These are phyloP conservation scores for Crotophaga sulcirostris DNA, from an alignment of 2,113 vertebrate genomes.

Conservation along the genomic window DNA sequence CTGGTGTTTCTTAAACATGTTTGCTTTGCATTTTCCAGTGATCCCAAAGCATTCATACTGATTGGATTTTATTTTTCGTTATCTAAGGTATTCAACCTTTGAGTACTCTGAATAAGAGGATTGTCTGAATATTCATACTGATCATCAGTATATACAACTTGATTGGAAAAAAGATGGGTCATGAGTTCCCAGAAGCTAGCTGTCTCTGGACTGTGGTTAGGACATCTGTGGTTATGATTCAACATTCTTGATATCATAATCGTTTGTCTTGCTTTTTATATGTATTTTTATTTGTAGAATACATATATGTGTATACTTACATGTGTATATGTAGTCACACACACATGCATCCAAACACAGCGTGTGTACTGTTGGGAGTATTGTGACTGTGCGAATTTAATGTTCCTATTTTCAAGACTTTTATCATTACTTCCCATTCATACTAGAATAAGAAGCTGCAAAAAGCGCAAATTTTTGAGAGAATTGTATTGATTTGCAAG, in stretches of 20 bases:
- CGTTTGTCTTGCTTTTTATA: not conserved
- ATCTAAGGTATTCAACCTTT: not conserved
- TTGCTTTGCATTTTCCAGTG: slow-evolving; percentile 1
- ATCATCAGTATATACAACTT: not conserved
- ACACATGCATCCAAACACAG: not conserved
- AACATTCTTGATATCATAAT: not conserved
- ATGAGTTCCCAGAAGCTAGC: not conserved
- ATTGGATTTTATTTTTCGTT: not conserved
- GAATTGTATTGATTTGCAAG: not conserved
- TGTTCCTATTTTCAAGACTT: not conserved
- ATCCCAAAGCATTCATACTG: not conserved
- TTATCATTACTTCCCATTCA: not conserved
- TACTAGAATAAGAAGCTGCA: not conserved
- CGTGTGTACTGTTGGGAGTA: not conserved
- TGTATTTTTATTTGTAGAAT: slow-evolving; percentile 8
- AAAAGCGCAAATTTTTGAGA: not conserved
- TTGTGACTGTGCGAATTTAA: not conserved
- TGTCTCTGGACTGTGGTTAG: not conserved
- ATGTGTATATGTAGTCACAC: not conserved
- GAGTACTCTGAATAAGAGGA: not conserved
- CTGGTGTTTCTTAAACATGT: not conserved
- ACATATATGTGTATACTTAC: not conserved
- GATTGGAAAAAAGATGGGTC: not conserved
- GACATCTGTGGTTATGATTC: not conserved
- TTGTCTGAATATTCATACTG: not conserved